Conservation (phyloP, 1,140 invertebrate species). For the Berghia stephanieae region DNA sequence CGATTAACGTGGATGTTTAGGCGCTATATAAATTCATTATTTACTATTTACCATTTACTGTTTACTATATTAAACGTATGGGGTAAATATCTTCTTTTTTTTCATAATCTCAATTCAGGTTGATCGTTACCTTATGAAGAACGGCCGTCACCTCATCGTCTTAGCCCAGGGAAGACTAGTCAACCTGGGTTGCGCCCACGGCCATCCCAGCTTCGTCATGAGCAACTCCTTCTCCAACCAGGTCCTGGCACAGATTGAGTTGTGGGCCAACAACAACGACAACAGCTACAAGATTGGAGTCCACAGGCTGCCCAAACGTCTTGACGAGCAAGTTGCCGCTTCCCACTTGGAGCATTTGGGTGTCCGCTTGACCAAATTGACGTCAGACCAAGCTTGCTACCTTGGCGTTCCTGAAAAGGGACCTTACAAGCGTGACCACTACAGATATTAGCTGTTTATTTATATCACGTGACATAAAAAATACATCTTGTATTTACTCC, state of each 20-base stretch:
- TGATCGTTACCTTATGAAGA: slow-evolving; percentile 89
- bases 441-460: slow-evolving; percentile 82
- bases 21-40: no score
- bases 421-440: slow-evolving; percentile 97
- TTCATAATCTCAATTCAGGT: no score
- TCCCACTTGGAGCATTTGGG: slow-evolving; percentile 96
- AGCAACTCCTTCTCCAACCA: slow-evolving; percentile 99
- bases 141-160: slow-evolving; percentile 93
- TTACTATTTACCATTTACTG: no score
- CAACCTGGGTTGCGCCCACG: slow-evolving; percentile 98
- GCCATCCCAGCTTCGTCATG: slow-evolving; percentile 99
- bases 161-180: slow-evolving; percentile 96
- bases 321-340: slow-evolving; percentile 98
- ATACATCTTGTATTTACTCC: no score
- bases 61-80: no score
- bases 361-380: slow-evolving; percentile 94
- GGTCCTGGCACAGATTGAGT: slow-evolving; percentile 96
- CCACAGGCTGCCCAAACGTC: slow-evolving; percentile 88
- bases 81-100: no score
- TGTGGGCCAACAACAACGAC: slow-evolving; percentile 86
- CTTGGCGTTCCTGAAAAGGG: slow-evolving; percentile 87
- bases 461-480: neutral
- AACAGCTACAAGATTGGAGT: slow-evolving; percentile 92
- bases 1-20: no score
- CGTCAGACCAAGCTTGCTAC: slow-evolving; percentile 88